A percentile compares a stretch with the other conserved stretches of the same genome.
phyloP scores from a whole-genome alignment of 2,113 vertebrate species.

The Varanus salvator region DNA sequence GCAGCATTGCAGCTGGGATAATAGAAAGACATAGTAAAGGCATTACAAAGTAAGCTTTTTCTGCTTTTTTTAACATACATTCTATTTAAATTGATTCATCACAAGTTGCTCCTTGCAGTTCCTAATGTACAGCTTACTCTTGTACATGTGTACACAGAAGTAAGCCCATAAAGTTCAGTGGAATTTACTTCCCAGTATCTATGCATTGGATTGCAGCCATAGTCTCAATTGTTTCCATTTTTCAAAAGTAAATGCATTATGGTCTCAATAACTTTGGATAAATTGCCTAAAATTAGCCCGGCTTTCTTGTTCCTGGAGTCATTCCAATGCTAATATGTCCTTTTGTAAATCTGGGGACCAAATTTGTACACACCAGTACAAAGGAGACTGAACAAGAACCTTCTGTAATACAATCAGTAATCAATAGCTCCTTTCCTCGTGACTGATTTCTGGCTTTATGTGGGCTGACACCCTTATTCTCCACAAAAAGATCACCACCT shows the following conservation, averaged over 20 bases:
- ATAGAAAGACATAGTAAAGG: constrained; percentile 7
- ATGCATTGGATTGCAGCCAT: neutral
- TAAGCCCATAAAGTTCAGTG: neutral
- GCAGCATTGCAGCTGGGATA: neutral
- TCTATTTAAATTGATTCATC: neutral
- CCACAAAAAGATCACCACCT: constrained; percentile 3
- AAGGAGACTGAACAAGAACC: constrained; percentile 20
- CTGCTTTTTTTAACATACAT: neutral
- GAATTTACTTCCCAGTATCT: neutral
- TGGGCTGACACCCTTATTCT: constrained; percentile 24
- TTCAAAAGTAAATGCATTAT: neutral
- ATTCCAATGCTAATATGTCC: constrained; percentile 20
- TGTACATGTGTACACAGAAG: neutral
- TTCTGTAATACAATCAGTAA: neutral
- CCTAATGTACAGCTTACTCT: neutral
- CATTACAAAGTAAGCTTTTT: neutral
- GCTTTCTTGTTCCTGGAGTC: neutral
- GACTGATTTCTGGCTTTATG: constrained; percentile 23
- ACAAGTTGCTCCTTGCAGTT: constrained; percentile 10
- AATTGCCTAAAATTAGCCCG: constrained; percentile 14
- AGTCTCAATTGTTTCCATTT: neutral
- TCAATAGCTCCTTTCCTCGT: constrained; percentile 7
- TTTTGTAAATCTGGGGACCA: constrained; percentile 16
- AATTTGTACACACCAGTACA: constrained; percentile 8
- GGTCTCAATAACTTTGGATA: neutral